A percentile compares a stretch with the other conserved stretches of the same genome.
Evolutionary conservation across 23 tunicate genomes (phyloP).

Genomic region (Ciona savignyi): DNA sequence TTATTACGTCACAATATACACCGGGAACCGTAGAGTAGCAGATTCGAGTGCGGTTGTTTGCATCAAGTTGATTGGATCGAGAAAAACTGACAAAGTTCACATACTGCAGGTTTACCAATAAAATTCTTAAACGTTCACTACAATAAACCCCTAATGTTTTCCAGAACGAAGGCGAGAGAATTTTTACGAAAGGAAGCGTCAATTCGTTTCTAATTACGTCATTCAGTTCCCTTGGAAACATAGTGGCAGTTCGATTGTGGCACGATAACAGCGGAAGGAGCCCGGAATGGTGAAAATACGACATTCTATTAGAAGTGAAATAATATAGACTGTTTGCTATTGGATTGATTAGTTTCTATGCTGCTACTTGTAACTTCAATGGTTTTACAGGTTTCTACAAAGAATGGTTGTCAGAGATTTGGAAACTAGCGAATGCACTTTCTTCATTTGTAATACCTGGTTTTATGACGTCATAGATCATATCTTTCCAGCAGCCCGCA

Average conservation of each 20-base stretch:
- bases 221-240: slow-evolving; percentile 21
- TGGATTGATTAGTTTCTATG: too few relatives aligned
- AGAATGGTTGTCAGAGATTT: not conserved
- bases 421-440: not conserved
- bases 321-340: too few relatives aligned
- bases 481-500: not conserved
- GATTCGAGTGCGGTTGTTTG: slow-evolving; percentile 53
- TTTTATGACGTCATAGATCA: not conserved
- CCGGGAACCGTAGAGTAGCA: slow-evolving; percentile 42
- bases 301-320: too few relatives aligned
- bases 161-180: slow-evolving; percentile 3
- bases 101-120: slow-evolving; percentile 32
- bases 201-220: slow-evolving; percentile 23
- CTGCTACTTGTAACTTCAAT: not conserved
- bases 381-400: not conserved
- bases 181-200: slow-evolving; percentile 13
- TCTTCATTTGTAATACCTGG: not conserved
- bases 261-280: slow-evolving; percentile 48
- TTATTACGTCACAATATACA: slow-evolving; percentile 54
- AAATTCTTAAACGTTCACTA: not conserved
- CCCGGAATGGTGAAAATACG: slow-evolving; percentile 48
- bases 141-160: not conserved
- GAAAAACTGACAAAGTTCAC: slow-evolving; percentile 33
- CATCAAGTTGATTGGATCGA: slow-evolving; percentile 28
- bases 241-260: slow-evolving; percentile 54